phyloP scores from a whole-genome alignment of 2,888 invertebrate species.

The Polydrusus tereticollis region DNA sequence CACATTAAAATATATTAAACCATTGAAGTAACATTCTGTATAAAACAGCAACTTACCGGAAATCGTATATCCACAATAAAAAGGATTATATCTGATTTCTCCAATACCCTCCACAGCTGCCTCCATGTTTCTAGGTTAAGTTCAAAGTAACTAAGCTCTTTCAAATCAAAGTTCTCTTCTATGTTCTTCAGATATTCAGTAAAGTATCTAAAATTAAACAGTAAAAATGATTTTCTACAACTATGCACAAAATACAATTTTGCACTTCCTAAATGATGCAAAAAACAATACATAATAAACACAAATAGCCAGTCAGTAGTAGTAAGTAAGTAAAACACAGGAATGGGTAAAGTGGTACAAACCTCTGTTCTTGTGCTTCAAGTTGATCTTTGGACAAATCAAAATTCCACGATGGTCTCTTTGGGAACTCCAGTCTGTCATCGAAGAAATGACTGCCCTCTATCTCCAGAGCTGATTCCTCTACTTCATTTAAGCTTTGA shows the following conservation, averaged over 20 bases:
- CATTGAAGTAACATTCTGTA: too few species aligned
- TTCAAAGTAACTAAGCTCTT: slow-evolving; percentile 88
- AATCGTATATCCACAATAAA: slow-evolving; percentile 91
- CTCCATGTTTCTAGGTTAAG: slow-evolving; percentile 96
- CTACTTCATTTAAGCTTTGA: slow-evolving; percentile 70
- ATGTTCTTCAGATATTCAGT: slow-evolving; percentile 83
- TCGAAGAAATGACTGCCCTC: slow-evolving; percentile 78
- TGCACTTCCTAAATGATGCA: too few species aligned
- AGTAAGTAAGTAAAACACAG: background rate
- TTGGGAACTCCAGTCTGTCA: slow-evolving; percentile 81
- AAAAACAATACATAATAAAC: too few species aligned
- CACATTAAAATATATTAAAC: too few species aligned
- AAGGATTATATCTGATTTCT: slow-evolving; percentile 92
- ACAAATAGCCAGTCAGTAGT: too few species aligned
- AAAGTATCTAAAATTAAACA: slow-evolving; percentile 51
- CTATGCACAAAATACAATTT: too few species aligned
- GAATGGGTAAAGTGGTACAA: background rate
- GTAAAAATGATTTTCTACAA: background rate
- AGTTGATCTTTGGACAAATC: slow-evolving; percentile 74
- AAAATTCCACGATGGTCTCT: slow-evolving; percentile 88
- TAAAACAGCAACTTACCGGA: slow-evolving; percentile 72
- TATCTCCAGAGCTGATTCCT: slow-evolving; percentile 77
- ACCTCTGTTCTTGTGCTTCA: slow-evolving; percentile 47
- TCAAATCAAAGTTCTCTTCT: slow-evolving; percentile 73
- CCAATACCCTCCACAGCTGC: slow-evolving; percentile 94